Percentiles rank a stretch among this genome's conserved stretches.
Evolutionary conservation across 2,888 invertebrate genomes (phyloP).

Genomic region (Nymphalis polychloros): DNA sequence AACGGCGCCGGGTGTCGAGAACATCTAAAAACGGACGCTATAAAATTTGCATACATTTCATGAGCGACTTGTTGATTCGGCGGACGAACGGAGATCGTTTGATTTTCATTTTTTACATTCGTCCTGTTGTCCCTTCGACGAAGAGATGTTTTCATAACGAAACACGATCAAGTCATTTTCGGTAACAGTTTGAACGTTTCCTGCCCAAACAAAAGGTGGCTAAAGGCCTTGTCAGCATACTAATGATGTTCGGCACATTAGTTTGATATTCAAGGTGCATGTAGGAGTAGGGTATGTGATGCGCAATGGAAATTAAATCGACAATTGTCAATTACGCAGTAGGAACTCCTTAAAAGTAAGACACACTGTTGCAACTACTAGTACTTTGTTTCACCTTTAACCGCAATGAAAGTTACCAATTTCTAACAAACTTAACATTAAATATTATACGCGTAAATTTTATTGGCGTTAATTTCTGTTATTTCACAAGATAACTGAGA

Average conservation of each 20-base stretch:
- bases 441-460: no score
- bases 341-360: constrained; percentile 69
- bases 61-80: constrained; percentile 68
- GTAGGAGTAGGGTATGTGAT: constrained; percentile 47
- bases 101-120: constrained; percentile 62
- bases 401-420: not conserved
- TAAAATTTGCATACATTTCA: constrained; percentile 79
- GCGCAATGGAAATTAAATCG: constrained; percentile 70
- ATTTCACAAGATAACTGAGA: not conserved
- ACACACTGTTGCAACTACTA: constrained; percentile 29
- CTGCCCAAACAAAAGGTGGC: constrained; percentile 78
- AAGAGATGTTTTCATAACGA: constrained; percentile 58
- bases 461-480: no score
- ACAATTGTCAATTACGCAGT: constrained; percentile 71
- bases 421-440: not conserved
- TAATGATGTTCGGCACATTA: constrained; percentile 56
- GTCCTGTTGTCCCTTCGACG: constrained; percentile 52
- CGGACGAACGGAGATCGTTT: constrained; percentile 56
- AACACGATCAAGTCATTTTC: constrained; percentile 67
- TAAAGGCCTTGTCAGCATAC: constrained; percentile 68
- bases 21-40: constrained; percentile 76
- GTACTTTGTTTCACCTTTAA: constrained; percentile 26
- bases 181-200: constrained; percentile 72
- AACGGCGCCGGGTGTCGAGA: constrained; percentile 56
- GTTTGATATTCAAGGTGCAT: constrained; percentile 60